Conservation (phyloP, 1,140 invertebrate species). For the Triops longicaudatus region DNA sequence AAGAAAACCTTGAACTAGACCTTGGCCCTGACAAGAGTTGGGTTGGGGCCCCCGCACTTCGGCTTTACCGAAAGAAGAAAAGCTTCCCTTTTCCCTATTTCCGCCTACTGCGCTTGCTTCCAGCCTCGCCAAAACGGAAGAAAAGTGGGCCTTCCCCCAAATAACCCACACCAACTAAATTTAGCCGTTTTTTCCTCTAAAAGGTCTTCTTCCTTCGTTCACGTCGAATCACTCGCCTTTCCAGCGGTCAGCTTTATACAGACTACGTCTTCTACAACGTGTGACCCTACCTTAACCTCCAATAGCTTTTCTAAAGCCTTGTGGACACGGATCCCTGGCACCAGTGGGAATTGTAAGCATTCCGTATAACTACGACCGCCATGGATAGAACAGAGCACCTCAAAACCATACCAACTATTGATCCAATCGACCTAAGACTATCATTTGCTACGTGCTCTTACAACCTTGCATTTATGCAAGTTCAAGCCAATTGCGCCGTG, state of each 20-base stretch:
- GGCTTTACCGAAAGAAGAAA: not conserved
- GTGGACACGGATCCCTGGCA: not conserved
- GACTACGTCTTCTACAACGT: not conserved
- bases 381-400: not conserved
- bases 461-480: too few relatives aligned
- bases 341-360: not conserved
- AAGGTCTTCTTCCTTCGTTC: not conserved
- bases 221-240: not conserved
- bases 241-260: not conserved
- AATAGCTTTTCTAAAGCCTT: not conserved
- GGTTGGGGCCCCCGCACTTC: not conserved
- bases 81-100: not conserved
- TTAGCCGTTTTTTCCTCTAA: not conserved
- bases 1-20: constrained; percentile 15
- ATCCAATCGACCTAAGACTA: not conserved
- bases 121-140: constrained; percentile 1
- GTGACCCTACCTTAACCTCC: not conserved
- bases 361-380: not conserved
- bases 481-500: too few relatives aligned
- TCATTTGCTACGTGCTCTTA: not conserved
- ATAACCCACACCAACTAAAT: not conserved
- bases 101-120: constrained; percentile 13
- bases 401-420: not conserved
- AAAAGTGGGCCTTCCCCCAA: not conserved
- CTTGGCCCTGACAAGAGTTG: not conserved